phyloP scores from a whole-genome alignment of 1,140 invertebrate genomes.

The Musca domestica region DNA sequence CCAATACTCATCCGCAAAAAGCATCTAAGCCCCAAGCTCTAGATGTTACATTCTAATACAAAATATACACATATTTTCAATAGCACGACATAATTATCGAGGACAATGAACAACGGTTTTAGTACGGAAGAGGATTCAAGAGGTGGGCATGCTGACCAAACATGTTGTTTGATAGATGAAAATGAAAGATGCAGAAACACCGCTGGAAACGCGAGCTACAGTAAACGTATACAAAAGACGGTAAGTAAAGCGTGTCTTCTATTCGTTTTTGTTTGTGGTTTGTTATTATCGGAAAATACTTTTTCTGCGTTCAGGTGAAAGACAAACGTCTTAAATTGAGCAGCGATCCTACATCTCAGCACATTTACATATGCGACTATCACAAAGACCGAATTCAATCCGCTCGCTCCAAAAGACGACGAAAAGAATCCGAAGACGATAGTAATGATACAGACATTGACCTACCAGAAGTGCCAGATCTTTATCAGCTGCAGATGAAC shows the following conservation, averaged over 20 bases:
- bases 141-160: conserved; percentile 77
- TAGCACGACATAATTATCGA: too few relatives aligned
- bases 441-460: conserved; percentile 85
- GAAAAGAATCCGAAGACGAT: conserved; percentile 91
- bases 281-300: too few relatives aligned
- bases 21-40: too few relatives aligned
- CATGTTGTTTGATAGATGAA: conserved; percentile 92
- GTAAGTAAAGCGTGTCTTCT: conserved; percentile 64
- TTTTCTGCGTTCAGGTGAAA: not conserved
- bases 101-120: conserved; percentile 72
- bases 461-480: conserved; percentile 82
- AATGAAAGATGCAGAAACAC: conserved; percentile 74
- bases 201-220: conserved; percentile 95
- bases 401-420: conserved; percentile 79
- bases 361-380: conserved; percentile 96
- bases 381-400: conserved; percentile 95
- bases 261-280: too few relatives aligned
- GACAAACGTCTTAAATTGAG: conserved; percentile 86
- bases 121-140: conserved; percentile 85
- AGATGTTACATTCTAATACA: too few relatives aligned
- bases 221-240: conserved; percentile 93
- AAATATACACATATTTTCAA: too few relatives aligned
- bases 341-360: conserved; percentile 80
- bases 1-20: too few relatives aligned
- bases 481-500: conserved; percentile 89